A percentile compares a stretch with the other conserved stretches of the same genome.
Conservation (phyloP, 2,113 vertebrate genomes). For the Dolichotis patagonum region DNA sequence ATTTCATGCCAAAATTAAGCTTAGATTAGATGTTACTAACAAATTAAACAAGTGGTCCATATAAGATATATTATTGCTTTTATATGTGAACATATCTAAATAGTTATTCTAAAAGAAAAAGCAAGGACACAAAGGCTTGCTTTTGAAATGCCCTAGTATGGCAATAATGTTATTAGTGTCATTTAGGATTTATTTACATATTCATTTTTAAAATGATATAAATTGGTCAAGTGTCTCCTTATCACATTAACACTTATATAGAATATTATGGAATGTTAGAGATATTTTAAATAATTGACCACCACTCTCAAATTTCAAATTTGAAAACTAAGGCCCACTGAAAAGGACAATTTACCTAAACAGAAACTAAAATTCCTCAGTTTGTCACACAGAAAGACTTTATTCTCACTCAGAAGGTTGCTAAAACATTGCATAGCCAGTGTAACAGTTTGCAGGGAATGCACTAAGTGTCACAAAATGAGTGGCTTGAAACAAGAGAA, state of each 20-base stretch:
- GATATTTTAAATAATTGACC: neutral
- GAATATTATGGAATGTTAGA: neutral
- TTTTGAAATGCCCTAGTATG: neutral
- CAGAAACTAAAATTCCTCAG: neutral
- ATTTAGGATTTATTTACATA: constrained; percentile 40
- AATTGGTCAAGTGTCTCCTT: neutral
- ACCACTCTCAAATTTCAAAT: neutral
- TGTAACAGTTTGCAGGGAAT: neutral
- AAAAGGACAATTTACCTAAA: neutral
- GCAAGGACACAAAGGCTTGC: neutral
- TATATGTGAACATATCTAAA: neutral
- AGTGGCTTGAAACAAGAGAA: neutral
- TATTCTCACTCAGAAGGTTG: neutral
- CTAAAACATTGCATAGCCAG: rapidly evolving
- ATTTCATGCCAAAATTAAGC: neutral
- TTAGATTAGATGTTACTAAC: neutral
- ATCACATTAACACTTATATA: neutral
- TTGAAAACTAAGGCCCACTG: neutral
- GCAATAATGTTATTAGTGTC: neutral
- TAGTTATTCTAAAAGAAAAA: constrained; percentile 42
- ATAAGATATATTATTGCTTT: constrained; percentile 13
- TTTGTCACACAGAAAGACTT: neutral
- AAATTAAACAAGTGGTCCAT: neutral
- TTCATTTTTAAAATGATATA: neutral
- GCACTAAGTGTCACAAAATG: neutral